Conservation (phyloP, 2,797 vertebrate genomes). For the Echeneis naucrates region DNA sequence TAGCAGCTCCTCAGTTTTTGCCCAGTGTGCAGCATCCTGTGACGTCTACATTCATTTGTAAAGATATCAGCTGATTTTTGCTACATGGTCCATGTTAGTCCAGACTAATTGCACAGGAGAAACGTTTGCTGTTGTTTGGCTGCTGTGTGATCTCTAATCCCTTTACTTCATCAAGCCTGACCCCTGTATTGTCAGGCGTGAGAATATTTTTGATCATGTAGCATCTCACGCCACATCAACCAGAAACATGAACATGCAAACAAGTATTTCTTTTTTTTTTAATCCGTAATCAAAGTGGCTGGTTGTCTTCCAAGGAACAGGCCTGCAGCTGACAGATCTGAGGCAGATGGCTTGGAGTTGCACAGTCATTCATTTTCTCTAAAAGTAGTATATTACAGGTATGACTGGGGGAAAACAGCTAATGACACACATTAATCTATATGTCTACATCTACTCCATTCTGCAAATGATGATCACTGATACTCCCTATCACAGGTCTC, state of each 20-base stretch:
- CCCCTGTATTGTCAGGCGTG: background rate
- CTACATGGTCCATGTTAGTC: background rate
- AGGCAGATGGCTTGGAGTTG: constrained; percentile 19
- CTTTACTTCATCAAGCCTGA: background rate
- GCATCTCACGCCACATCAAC: background rate
- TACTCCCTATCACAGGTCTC: constrained; percentile 49
- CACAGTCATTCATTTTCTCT: constrained; percentile 3
- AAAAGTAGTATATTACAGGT: constrained; percentile 58
- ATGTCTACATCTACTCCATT: background rate
- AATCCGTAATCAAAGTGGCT: background rate
- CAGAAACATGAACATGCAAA: background rate
- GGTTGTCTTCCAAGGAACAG: constrained; percentile 33
- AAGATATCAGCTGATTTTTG: background rate
- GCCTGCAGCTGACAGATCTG: background rate
- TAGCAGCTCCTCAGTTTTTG: background rate
- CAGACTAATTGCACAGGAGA: background rate
- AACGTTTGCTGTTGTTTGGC: background rate
- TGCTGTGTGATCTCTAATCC: background rate
- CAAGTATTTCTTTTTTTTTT: background rate
- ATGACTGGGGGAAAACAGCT: too few relatives aligned
- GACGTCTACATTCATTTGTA: background rate
- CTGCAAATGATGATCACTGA: background rate
- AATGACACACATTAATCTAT: too few relatives aligned
- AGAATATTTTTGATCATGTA: background rate
- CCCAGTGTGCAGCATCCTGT: background rate